A percentile compares a stretch with the other conserved stretches of the same genome.
Evolutionary conservation across 2,113 vertebrate genomes (phyloP).

Genomic region (Esox niger): DNA sequence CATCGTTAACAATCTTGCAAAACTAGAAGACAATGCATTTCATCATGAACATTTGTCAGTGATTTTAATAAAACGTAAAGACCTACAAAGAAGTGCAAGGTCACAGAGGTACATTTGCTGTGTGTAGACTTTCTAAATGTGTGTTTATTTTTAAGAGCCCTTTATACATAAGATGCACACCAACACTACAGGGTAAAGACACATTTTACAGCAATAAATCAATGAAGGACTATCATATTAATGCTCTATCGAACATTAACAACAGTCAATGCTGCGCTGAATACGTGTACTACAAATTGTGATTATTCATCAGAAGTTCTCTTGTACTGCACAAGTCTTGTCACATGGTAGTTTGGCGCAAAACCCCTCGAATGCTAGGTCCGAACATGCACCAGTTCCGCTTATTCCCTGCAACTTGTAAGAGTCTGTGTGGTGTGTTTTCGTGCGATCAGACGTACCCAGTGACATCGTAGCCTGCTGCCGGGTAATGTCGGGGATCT

Average conservation of each 20-base stretch:
- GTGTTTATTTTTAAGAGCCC: background rate
- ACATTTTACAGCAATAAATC: background rate
- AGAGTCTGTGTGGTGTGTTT: too few species aligned
- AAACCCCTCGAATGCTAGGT: background rate
- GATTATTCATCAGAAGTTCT: too few species aligned
- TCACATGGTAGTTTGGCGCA: background rate
- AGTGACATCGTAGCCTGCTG: slow-evolving; percentile 71
- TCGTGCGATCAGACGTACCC: slow-evolving; percentile 70
- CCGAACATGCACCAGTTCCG: too few species aligned
- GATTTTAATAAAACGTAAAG: too few species aligned
- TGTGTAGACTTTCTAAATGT: background rate
- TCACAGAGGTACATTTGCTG: background rate
- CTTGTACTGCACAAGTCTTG: background rate
- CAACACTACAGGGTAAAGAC: background rate
- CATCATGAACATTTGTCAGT: too few species aligned
- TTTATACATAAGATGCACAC: background rate
- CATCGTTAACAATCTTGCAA: too few species aligned
- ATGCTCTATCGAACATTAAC: background rate
- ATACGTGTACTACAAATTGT: too few species aligned
- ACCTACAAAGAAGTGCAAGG: background rate
- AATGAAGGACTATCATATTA: background rate
- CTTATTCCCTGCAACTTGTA: too few species aligned
- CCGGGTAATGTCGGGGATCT: slow-evolving; percentile 25
- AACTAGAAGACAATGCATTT: too few species aligned
- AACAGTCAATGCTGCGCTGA: background rate